Base-by-base conservation (phyloP, 2,888 invertebrate genomes). In the Thalpophila matura region DNA sequence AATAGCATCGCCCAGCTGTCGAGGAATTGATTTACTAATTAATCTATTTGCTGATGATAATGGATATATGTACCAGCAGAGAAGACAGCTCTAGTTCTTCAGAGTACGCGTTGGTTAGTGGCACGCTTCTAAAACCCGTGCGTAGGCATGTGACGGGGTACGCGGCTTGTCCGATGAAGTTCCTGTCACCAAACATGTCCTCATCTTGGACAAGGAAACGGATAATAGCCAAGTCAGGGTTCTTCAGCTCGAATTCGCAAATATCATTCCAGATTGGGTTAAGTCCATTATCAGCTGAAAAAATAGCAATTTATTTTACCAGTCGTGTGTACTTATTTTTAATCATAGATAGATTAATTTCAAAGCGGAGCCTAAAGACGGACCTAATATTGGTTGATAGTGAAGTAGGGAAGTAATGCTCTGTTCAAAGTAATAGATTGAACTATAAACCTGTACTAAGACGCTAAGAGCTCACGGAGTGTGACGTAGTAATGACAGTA, bases 151-250 rank as follows among this genome's bases (percentile, higher is more conserved):
- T 96, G 79, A 99, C 96, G 0, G 99, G 99, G 93, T 97, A 99
- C 10, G 98, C 98, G 37, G 98, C 98, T 93, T 99, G 99, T 0
- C 99, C 99, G 66, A 99, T 97, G 89, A 99, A 99, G 94, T 99
- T 99, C 10, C 97, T 98, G 84, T 99, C 99, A 0, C 99, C 99
- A 92, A 99, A 99, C 95, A 99, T 98, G 87, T 99, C 99, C 89
- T 99, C 99, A 90, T 99, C 99, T 90, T 98, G 97, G 0, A 99
- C 98, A 37, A 97, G 96, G 90, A 99, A 99, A 33, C 99, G 96
- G 46, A 98, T 91, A 46, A 99, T 91, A 0, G 99, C 98, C 84
- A 98, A 96, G 54, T 98, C 96, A 0, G 99, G 98, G 93, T 97
- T 98, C 12, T 94, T 91, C 10, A 99, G 96, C 35, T 97, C 96